phyloP scores from a whole-genome alignment of 2,113 vertebrate genomes.

The Platysternon megacephalum region DNA sequence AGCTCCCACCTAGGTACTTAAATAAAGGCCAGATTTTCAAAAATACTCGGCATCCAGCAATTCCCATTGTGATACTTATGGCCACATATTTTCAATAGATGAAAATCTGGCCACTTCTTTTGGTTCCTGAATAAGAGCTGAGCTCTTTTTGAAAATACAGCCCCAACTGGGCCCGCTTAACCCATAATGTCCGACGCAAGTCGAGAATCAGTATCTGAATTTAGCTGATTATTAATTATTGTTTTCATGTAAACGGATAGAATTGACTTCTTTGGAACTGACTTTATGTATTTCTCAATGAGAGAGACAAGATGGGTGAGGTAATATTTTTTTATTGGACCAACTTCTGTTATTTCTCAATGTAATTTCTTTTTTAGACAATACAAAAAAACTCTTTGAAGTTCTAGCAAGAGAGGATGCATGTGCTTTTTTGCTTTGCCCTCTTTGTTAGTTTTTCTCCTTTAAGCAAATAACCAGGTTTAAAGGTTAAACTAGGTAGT shows the following conservation, averaged over 20 bases:
- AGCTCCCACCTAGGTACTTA: neutral
- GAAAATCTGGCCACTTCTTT: neutral
- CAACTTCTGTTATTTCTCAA: neutral
- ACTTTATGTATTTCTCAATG: neutral
- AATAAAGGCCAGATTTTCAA: neutral
- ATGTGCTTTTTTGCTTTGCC: neutral
- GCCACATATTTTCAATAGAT: neutral
- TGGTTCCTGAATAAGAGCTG: neutral
- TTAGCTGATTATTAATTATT: neutral
- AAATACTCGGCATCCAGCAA: neutral
- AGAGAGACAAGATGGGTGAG: neutral
- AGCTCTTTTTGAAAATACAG: neutral
- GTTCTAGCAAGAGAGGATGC: neutral
- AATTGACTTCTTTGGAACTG: neutral
- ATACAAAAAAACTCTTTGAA: neutral
- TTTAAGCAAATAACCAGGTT: slow-evolving; percentile 16
- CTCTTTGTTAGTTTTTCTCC: neutral
- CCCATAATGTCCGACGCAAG: neutral
- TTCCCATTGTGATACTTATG: neutral
- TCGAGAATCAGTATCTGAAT: neutral
- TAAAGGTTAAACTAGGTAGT: slow-evolving; percentile 40
- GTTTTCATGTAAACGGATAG: neutral
- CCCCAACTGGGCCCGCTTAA: neutral
- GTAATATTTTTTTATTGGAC: neutral
- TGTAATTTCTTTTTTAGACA: neutral